Evolutionary conservation across 23 tunicate species (phyloP).

Genomic region (Clavelina lepadiformis): DNA sequence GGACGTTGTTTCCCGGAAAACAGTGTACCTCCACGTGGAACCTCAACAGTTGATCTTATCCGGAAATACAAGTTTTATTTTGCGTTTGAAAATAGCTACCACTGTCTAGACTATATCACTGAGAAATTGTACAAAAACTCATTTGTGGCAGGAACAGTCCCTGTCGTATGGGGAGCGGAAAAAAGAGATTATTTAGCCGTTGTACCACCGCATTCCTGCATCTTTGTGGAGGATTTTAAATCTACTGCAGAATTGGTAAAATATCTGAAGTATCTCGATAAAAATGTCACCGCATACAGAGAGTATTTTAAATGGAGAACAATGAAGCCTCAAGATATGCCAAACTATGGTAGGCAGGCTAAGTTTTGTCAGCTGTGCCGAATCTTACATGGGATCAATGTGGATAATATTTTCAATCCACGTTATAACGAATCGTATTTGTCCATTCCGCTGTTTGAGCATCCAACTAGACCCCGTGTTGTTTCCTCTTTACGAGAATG

Average conservation of each 20-base stretch:
- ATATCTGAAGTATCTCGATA: slow-evolving; percentile 3
- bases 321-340: slow-evolving; percentile 24
- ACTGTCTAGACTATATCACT: slow-evolving; percentile 23
- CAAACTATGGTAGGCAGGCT: slow-evolving; percentile 6
- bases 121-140: slow-evolving; percentile 13
- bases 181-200: slow-evolving; percentile 7
- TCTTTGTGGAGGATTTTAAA: slow-evolving; percentile 9
- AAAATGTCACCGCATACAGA: slow-evolving; percentile 8
- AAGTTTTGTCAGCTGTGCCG: slow-evolving; percentile 34
- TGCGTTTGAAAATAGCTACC: slow-evolving; percentile 14
- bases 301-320: slow-evolving; percentile 31
- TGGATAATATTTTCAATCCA: too few relatives aligned
- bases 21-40: background rate
- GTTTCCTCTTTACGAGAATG: too few relatives aligned
- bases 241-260: background rate
- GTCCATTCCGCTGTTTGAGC: too few relatives aligned
- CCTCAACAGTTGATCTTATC: background rate
- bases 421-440: too few relatives aligned
- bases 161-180: slow-evolving; percentile 10
- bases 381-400: too few relatives aligned
- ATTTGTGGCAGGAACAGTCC: slow-evolving; percentile 2
- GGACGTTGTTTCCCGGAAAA: slow-evolving; percentile 12
- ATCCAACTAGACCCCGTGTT: too few relatives aligned
- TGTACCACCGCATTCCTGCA: slow-evolving; percentile 22
- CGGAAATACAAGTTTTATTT: slow-evolving; percentile 18